Percentiles rank a stretch among this genome's conserved stretches.
Evolutionary conservation across 2,113 vertebrate genomes (phyloP).

Genomic region (Bambusicola thoracicus): DNA sequence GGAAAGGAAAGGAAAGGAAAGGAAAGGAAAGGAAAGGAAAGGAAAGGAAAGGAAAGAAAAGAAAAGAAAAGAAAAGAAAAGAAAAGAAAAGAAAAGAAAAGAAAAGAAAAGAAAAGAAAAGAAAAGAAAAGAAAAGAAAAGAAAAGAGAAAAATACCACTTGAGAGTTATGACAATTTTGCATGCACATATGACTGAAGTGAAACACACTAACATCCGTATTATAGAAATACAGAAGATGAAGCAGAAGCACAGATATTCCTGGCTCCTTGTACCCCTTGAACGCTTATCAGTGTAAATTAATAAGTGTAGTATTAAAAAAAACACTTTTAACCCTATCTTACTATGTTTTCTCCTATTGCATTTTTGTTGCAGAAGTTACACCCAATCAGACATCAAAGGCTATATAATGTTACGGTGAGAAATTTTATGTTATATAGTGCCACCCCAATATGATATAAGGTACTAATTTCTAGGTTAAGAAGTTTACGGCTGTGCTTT

Average conservation of each 20-base stretch:
- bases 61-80: no score
- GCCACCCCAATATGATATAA: neutral
- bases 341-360: neutral
- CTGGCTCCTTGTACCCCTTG: neutral
- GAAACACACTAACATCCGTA: neutral
- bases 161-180: neutral
- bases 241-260: neutral
- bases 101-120: no score
- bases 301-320: neutral
- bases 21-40: no score
- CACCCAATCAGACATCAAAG: neutral
- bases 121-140: neutral
- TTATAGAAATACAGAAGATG: neutral
- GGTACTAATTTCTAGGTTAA: neutral
- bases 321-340: neutral
- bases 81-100: no score
- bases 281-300: neutral
- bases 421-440: neutral
- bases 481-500: neutral
- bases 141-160: neutral
- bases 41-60: no score
- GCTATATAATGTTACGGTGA: neutral
- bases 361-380: neutral
- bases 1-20: neutral
- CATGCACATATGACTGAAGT: neutral